Percentiles rank a stretch among this genome's conserved stretches.
Conservation (phyloP, 2,113 vertebrate species). For the Anhinga anhinga region DNA sequence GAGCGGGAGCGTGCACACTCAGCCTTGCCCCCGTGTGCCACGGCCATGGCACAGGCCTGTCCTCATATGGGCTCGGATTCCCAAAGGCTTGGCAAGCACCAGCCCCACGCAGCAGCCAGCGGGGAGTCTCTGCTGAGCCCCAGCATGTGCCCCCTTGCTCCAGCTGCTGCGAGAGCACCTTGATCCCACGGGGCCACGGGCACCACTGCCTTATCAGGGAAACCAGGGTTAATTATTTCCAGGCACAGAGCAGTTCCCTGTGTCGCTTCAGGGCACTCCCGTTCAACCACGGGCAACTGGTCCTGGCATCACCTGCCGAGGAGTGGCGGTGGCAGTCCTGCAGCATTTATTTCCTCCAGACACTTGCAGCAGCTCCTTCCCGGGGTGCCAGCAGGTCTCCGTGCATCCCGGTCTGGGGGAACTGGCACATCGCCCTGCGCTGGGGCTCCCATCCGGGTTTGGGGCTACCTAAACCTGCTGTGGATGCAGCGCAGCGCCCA, state of each 20-base stretch:
- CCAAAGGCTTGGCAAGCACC: neutral
- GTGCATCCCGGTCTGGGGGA: fast-evolving
- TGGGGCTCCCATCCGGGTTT: neutral
- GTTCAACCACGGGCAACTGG: fast-evolving
- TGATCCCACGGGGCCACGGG: neutral
- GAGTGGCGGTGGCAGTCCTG: fast-evolving
- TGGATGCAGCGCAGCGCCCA: fast-evolving
- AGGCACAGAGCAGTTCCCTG: neutral
- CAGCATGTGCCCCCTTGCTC: fast-evolving
- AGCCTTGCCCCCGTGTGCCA: neutral
- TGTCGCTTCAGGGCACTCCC: neutral
- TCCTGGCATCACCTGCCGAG: neutral
- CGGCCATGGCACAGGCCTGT: neutral
- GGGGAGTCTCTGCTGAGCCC: neutral
- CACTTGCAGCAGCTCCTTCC: neutral
- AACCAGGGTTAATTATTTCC: constrained; percentile 14
- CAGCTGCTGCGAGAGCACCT: fast-evolving
- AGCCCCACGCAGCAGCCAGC: fast-evolving
- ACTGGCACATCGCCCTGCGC: fast-evolving
- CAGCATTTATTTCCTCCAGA: fast-evolving
- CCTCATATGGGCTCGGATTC: neutral
- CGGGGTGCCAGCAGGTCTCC: neutral
- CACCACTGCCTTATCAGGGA: neutral
- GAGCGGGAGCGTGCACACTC: neutral
- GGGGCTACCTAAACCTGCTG: neutral